Evolutionary conservation across 2,113 vertebrate genomes (phyloP).

Genomic region (Baryphthengus martii): DNA sequence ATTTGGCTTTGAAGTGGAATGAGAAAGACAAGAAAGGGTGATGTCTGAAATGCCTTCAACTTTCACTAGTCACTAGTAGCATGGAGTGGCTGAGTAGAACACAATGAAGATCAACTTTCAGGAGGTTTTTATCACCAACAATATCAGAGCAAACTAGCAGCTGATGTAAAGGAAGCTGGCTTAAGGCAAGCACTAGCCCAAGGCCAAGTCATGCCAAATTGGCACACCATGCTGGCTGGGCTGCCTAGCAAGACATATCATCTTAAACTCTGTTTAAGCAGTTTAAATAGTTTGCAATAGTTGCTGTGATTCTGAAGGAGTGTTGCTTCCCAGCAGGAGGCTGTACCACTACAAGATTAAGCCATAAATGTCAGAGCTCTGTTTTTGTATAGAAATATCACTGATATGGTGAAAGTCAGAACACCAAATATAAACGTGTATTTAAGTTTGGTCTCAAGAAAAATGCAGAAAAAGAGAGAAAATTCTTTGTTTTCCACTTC

Average conservation of each 20-base stretch:
- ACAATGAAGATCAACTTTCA: not conserved
- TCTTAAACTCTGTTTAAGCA: not conserved
- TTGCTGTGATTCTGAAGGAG: not conserved
- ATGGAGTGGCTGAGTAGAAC: not conserved
- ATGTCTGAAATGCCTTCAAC: not conserved
- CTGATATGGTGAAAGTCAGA: not conserved
- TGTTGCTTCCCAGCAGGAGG: not conserved
- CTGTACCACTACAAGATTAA: not conserved
- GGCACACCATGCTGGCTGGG: not conserved
- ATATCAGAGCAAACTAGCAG: not conserved
- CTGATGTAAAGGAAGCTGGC: not conserved
- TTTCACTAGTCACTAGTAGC: not conserved
- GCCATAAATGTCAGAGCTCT: not conserved
- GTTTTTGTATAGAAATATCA: not conserved
- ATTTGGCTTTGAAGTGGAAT: not conserved
- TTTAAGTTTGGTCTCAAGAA: not conserved
- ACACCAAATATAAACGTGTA: not conserved
- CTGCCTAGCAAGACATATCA: not conserved
- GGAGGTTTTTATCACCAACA: not conserved
- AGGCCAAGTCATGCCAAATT: not conserved
- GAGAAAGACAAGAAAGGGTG: not conserved
- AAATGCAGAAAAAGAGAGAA: not conserved
- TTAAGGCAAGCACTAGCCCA: not conserved
- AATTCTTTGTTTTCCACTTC: not conserved
- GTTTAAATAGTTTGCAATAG: not conserved